Evolutionary conservation across 1,140 invertebrate genomes (phyloP).

Genomic region (Anastrepha obliqua): DNA sequence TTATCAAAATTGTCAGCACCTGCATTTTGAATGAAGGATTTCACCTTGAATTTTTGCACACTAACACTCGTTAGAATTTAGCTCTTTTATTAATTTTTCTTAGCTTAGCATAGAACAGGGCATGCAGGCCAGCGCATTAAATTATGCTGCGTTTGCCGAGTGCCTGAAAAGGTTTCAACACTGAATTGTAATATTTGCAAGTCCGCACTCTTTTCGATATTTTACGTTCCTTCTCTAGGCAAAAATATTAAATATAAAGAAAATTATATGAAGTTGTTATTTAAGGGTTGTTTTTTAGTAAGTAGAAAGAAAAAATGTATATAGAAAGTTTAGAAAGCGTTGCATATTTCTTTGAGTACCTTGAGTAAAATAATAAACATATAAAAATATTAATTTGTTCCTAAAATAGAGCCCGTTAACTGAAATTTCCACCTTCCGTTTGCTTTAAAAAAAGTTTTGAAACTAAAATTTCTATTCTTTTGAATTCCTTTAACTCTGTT

Average conservation of each 20-base stretch:
- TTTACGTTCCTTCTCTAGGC: not conserved
- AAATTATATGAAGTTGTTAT: not conserved
- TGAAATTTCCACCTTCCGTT: too few species aligned
- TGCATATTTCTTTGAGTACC: constrained; percentile 46
- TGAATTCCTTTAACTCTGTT: too few species aligned
- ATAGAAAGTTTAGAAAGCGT: constrained; percentile 6
- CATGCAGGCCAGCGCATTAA: constrained; percentile 7
- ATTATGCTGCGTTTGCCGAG: not conserved
- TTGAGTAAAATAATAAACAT: not conserved
- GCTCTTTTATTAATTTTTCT: not conserved
- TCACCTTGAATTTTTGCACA: too few species aligned
- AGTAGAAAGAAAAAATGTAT: not conserved
- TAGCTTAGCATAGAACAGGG: not conserved
- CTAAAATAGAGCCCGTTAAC: too few species aligned
- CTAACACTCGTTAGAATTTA: too few species aligned
- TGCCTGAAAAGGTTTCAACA: constrained; percentile 36
- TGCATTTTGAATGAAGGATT: too few species aligned
- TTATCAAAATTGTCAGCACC: too few species aligned
- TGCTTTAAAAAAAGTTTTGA: too few species aligned
- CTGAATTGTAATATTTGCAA: not conserved
- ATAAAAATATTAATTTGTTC: not conserved
- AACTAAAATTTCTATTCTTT: too few species aligned
- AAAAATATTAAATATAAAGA: not conserved
- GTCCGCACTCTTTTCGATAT: not conserved
- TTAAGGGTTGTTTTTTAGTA: constrained; percentile 6